These are phyloP conservation scores for Calcarius ornatus DNA, from an alignment of 2,113 vertebrate species.

Conservation along the genomic window DNA sequence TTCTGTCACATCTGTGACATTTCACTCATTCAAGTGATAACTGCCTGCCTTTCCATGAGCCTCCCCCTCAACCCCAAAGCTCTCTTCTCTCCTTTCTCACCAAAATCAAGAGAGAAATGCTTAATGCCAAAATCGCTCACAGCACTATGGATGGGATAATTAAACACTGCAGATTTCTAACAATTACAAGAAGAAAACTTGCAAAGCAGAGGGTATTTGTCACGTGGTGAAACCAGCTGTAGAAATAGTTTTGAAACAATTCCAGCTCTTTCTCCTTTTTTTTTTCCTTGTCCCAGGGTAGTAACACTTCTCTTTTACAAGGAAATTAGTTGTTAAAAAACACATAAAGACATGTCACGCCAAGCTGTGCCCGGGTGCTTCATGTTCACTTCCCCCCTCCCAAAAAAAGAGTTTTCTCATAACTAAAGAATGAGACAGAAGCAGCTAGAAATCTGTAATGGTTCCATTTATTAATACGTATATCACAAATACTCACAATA, in stretches of 20 bases:
- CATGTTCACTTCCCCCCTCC: neutral
- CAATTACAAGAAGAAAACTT: neutral
- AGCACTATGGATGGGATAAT: neutral
- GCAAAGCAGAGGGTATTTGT: neutral
- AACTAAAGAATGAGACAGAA: conserved; percentile 44
- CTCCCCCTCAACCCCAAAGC: neutral
- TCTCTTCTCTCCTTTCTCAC: neutral
- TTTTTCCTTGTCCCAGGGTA: neutral
- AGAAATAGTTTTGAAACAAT: neutral
- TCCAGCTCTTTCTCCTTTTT: neutral
- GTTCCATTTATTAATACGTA: conserved; percentile 95
- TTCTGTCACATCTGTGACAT: neutral
- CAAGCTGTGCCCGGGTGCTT: neutral
- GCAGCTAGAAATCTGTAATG: conserved; percentile 68
- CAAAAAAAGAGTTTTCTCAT: neutral
- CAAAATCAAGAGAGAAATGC: neutral
- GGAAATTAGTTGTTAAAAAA: neutral
- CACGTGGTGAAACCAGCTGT: neutral
- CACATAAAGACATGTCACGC: neutral
- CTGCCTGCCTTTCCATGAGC: neutral
- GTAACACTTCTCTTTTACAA: neutral
- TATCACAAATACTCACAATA: conserved; percentile 96
- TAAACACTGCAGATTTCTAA: neutral
- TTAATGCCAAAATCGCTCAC: neutral
- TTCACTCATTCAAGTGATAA: neutral